Evolutionary conservation across 2,888 invertebrate genomes (phyloP).

Genomic region (Cancer borealis): DNA sequence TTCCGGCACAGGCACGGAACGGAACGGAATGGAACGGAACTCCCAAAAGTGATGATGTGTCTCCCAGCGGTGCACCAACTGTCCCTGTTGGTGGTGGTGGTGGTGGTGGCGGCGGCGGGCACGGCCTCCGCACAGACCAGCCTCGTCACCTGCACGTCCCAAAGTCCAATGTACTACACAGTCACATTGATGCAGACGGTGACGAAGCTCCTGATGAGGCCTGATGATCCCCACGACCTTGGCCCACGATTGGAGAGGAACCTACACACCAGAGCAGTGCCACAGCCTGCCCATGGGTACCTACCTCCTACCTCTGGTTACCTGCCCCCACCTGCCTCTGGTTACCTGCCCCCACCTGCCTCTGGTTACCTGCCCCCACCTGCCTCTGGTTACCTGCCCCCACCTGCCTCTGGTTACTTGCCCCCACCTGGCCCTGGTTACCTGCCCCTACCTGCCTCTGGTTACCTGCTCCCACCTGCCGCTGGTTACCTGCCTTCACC

Average conservation of each 20-base stretch:
- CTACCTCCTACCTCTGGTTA: neutral
- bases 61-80: neutral
- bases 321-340: neutral
- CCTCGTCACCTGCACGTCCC: neutral
- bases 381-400: too few species aligned
- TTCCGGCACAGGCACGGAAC: neutral
- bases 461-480: too few species aligned
- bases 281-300: neutral
- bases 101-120: neutral
- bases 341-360: neutral
- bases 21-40: neutral
- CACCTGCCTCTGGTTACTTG: too few species aligned
- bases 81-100: neutral
- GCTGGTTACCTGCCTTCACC: too few species aligned
- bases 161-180: neutral
- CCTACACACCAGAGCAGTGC: neutral
- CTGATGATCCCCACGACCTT: neutral
- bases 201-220: constrained; percentile 13
- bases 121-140: too few species aligned
- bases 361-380: neutral
- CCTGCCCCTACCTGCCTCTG: too few species aligned
- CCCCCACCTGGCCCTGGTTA: too few species aligned
- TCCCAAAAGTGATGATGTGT: neutral
- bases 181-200: neutral
- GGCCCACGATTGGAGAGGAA: neutral